Base-by-base conservation (phyloP, 2,888 invertebrate genomes). In the Lydus trimaculatus region DNA sequence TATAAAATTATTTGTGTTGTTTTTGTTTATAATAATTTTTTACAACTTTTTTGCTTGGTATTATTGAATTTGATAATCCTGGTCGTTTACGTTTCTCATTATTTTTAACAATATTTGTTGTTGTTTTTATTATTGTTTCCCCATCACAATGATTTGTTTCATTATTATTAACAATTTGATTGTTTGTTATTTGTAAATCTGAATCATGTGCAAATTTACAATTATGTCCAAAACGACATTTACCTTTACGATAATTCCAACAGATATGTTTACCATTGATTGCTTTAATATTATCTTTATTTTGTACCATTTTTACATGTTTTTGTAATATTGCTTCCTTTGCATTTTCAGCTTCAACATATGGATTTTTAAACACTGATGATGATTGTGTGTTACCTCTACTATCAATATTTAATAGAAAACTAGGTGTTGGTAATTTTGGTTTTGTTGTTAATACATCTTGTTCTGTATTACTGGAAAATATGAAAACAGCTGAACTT, bases 201-300 rank as follows among this genome's bases (percentile, higher is more conserved):
- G 94, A 94, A 80, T 95, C 96, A 84, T 97, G 97, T 0, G 95
- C 96, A 84, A 92, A 97, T 77, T 94, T 94, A 84, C 97, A 97
- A 79, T 94, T 95, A 81, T 95, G 94, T 0, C 97, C 97, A 85
- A 96, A 96, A 63, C 95, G 89, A 83, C 97, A 97, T 33, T 92
- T 65, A 23, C 97, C 96, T 83, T 95, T 96, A 43, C 95, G 88
- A 83, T 96, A 95, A 85, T 95, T 97, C 94, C 95, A 97, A 84
- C 97, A 97, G 71, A 97, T 93, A 83, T 93, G 94, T 79, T 92
- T 94, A 0, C 95, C 95, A 82, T 95, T 95, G 76, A 94, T 94
- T 85, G 91, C 90, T 78, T 91, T 90, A 7, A 81, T 76, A n/a
- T 91, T 90, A 74, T 90, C 90, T 83, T 91, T 90, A 73, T 89